Evolutionary conservation across 2,113 vertebrate species (phyloP), one percentile per base, ranked within the genome.

Genomic region (Bubo scandiacus): DNA sequence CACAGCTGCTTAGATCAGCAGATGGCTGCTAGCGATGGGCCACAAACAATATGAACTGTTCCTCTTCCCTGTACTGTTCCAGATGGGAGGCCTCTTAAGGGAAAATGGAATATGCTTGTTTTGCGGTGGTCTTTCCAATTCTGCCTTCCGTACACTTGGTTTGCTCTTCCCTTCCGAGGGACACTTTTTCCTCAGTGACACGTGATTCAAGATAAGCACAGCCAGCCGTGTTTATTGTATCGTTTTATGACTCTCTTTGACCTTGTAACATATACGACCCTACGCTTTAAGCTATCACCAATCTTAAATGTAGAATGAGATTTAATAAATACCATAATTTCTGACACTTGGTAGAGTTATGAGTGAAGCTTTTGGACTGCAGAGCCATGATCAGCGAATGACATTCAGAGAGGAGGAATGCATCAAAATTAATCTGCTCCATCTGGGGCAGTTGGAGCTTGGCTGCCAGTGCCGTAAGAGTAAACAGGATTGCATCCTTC

Each of bases 11-110:
- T 32, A 40, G 51, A 81, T 90, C 67, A 77, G 94, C 95, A 96
- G 96, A 90, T 94, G 95, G 93, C 95, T 95, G 91, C 95, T 92
- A 95, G 95, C 86, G 67, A 8, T 36, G 86, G 77, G 59, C 92
- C 86, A n/a, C 91, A 49, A 79, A 92, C 88, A 81, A 20, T 40
- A 13, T 49, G 85, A 90, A 25, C 86, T 47, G 61, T 20, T 86
- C 77, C 63, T 80, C 67, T 47, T 55, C 34, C 57, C 3, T 1
- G 0, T 11, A 4, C 80, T 29, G 42, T 10, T 92, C 95, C 85
- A 70, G 88, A 94, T 86, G 94, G 96, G 94, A 90, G 52, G 30
- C 86, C 73, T 77, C 72, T n/a, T 19, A 62, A 73, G 89, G 91
- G 81, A 36, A 79, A 90, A 81, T 30, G 19, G 54, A 80, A 57